Evolutionary conservation across 2,113 vertebrate genomes (phyloP).

Genomic region (Apteryx mantelli): DNA sequence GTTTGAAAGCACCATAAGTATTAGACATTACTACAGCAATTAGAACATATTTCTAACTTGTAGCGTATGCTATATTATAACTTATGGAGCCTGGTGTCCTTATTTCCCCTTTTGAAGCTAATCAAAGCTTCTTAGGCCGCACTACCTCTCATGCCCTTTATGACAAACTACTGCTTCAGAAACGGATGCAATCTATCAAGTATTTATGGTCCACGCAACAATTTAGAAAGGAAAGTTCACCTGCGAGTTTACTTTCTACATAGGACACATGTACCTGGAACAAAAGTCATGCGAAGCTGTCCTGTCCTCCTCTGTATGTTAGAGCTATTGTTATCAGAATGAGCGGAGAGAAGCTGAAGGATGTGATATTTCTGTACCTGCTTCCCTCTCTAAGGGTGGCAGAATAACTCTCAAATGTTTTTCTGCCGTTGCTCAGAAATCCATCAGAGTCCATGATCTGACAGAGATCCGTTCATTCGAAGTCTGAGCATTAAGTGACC

Average conservation of each 20-base stretch:
- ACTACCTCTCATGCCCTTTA: background rate
- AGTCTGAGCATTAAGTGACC: background rate
- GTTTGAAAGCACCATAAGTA: background rate
- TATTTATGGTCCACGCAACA: background rate
- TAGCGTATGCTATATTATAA: too few species aligned
- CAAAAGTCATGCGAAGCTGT: background rate
- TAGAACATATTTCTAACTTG: background rate
- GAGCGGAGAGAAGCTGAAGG: background rate
- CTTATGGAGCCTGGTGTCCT: background rate
- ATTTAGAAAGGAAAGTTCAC: background rate
- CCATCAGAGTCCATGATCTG: too few species aligned
- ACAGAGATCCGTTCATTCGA: background rate
- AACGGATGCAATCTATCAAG: background rate
- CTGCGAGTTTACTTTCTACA: background rate
- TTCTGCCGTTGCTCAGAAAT: background rate
- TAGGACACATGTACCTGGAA: background rate
- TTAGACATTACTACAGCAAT: rapidly evolving
- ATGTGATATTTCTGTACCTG: background rate
- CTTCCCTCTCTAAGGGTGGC: background rate
- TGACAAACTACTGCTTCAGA: background rate
- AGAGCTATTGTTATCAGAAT: background rate
- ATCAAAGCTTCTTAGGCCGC: background rate
- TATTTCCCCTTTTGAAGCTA: background rate
- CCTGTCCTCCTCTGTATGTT: background rate
- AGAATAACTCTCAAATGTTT: background rate